Evolutionary conservation across 2,888 invertebrate genomes (phyloP).

Genomic region (Drosophila dives): DNA sequence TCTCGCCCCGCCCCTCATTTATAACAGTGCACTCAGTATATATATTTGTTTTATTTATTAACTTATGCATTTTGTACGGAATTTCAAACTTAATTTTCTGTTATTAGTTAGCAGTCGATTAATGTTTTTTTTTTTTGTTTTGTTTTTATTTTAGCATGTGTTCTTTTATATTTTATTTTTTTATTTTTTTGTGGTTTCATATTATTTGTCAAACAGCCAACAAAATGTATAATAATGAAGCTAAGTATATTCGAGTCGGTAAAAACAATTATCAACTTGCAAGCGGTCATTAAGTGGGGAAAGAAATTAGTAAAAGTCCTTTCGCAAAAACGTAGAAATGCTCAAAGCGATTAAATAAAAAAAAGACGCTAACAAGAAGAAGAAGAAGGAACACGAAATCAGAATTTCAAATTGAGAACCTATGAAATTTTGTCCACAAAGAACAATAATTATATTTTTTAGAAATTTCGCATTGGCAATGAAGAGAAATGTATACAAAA

Average conservation of each 20-base stretch:
- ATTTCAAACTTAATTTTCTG: slow-evolving; percentile 84
- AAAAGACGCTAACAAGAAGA: slow-evolving; percentile 6
- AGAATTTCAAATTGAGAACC: slow-evolving; percentile 11
- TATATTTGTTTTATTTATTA: slow-evolving; percentile 63
- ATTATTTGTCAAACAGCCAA: slow-evolving; percentile 81
- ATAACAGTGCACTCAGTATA: slow-evolving; percentile 85
- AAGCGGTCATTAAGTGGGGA: slow-evolving; percentile 51
- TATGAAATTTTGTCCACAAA: neutral
- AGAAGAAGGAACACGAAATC: slow-evolving; percentile 16
- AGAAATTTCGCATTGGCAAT: slow-evolving; percentile 4
- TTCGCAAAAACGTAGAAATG: slow-evolving; percentile 26
- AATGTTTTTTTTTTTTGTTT: slow-evolving; percentile 47
- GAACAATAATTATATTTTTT: neutral
- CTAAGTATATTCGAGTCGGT: slow-evolving; percentile 57
- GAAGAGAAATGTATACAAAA: slow-evolving; percentile 7
- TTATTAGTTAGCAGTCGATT: slow-evolving; percentile 69
- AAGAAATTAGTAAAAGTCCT: slow-evolving; percentile 28
- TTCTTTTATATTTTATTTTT: slow-evolving; percentile 30
- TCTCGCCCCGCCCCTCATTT: slow-evolving; percentile 85
- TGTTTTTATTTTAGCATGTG: slow-evolving; percentile 56
- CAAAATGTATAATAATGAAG: slow-evolving; percentile 77
- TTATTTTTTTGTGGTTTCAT: slow-evolving; percentile 60
- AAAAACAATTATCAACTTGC: slow-evolving; percentile 63
- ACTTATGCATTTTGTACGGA: slow-evolving; percentile 77
- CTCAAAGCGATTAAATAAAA: slow-evolving; percentile 37